Evolutionary conservation across 1,140 invertebrate genomes (phyloP).

Genomic region (Reticulitermes speratus): DNA sequence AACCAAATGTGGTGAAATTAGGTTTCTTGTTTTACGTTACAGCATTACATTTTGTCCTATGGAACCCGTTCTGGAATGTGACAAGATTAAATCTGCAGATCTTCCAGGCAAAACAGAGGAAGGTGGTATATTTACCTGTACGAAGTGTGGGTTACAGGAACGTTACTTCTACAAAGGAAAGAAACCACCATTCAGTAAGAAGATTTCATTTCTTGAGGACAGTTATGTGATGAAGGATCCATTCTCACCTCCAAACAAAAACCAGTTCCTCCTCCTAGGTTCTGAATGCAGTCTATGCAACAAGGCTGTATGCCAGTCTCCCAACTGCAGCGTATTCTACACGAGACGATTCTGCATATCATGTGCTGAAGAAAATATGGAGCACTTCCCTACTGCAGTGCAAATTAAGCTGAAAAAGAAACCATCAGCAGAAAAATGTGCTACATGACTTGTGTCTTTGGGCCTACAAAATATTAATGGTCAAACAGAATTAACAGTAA

Average conservation of each 20-base stretch:
- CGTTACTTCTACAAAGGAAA: conserved; percentile 70
- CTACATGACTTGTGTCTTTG: background rate
- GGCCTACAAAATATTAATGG: no score
- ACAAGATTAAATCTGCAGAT: background rate
- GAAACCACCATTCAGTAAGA: conserved; percentile 65
- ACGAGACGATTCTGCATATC: conserved; percentile 66
- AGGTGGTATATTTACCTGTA: conserved; percentile 60
- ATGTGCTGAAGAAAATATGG: conserved; percentile 61
- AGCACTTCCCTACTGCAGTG: conserved; percentile 64
- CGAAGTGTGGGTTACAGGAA: conserved; percentile 62
- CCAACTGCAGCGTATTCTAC: conserved; percentile 79
- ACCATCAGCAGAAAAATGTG: conserved; percentile 16
- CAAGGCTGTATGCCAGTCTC: conserved; percentile 66
- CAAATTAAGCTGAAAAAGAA: conserved; percentile 50
- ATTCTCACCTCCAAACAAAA: conserved; percentile 65
- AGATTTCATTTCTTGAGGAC: conserved; percentile 62
- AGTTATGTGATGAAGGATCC: conserved; percentile 82
- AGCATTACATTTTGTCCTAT: background rate
- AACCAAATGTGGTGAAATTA: no score
- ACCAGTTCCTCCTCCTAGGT: conserved; percentile 72
- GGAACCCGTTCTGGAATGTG: background rate
- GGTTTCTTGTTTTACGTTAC: no score
- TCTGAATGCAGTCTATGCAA: conserved; percentile 68
- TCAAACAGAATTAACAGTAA: no score
- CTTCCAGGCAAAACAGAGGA: conserved; percentile 23